A percentile compares a stretch with the other conserved stretches of the same genome.
phyloP scores from a whole-genome alignment of 53 echinoderm and acorn worm species.

The Henricia sp. region DNA sequence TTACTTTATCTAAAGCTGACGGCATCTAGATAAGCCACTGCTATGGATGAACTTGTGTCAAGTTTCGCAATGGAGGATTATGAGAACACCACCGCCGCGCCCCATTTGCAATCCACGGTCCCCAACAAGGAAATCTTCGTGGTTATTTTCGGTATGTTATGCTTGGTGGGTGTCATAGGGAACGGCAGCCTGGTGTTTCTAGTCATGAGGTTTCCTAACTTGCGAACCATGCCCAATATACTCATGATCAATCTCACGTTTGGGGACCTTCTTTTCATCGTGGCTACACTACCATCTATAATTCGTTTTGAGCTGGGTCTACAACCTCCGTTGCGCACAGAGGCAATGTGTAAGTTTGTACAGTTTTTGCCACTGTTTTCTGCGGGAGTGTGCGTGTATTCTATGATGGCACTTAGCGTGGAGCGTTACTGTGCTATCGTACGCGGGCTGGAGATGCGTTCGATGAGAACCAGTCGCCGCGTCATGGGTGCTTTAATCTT shows the following conservation, averaged over 20 bases:
- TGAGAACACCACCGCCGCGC: background rate
- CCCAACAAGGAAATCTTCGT: conserved; percentile 18
- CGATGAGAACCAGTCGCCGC: conserved; percentile 60
- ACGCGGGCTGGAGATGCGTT: conserved; percentile 74
- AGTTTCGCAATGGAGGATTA: background rate
- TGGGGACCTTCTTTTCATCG: conserved; percentile 75
- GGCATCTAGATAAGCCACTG: too few relatives aligned
- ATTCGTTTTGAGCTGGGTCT: conserved; percentile 62
- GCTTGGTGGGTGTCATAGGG: conserved; percentile 72
- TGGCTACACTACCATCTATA: conserved; percentile 68
- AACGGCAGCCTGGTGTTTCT: conserved; percentile 74
- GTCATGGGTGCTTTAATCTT: conserved; percentile 56
- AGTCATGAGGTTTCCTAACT: conserved; percentile 66
- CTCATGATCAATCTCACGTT: conserved; percentile 79
- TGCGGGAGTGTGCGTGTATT: conserved; percentile 77
- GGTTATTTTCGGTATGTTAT: conserved; percentile 65
- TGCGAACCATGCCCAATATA: conserved; percentile 82
- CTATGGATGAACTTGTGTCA: background rate
- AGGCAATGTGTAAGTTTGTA: conserved; percentile 69
- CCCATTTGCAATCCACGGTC: background rate
- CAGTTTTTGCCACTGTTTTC: conserved; percentile 65
- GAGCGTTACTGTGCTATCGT: conserved; percentile 83
- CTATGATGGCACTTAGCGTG: conserved; percentile 77
- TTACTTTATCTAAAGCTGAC: too few relatives aligned
- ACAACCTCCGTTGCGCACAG: conserved; percentile 22